A percentile compares a stretch with the other conserved stretches of the same genome.
These are phyloP conservation scores for Parthenolecanium corni DNA, from an alignment of 2,888 invertebrate genomes.

Conservation along the genomic window DNA sequence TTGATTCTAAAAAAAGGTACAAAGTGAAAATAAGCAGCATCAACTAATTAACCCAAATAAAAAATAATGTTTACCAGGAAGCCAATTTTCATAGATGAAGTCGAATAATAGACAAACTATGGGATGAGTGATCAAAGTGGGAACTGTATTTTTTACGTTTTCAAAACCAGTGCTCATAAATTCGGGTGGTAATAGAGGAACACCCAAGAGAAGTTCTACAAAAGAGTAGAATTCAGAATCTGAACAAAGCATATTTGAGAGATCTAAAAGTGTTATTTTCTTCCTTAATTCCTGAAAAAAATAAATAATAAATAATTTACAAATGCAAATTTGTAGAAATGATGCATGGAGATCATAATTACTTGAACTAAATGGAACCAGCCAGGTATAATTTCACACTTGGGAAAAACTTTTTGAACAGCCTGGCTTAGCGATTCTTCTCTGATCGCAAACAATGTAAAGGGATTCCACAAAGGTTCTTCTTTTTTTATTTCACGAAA, in stretches of 20 bases:
- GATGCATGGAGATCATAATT: neutral
- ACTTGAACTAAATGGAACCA: slow-evolving; percentile 22
- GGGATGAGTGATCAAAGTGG: neutral
- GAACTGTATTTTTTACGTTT: neutral
- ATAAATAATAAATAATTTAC: neutral
- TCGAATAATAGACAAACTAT: neutral
- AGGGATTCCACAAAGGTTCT: slow-evolving; percentile 15
- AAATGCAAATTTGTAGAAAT: neutral
- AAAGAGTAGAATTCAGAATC: slow-evolving; percentile 3
- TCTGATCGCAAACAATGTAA: neutral
- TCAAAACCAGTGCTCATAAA: neutral
- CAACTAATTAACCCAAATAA: neutral
- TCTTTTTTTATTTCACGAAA: slow-evolving; percentile 10
- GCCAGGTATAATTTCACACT: neutral
- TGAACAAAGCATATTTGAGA: neutral
- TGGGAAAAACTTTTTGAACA: neutral
- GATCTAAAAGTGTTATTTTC: slow-evolving; percentile 9
- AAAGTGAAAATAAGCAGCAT: neutral
- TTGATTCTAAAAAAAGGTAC: neutral
- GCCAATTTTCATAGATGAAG: neutral
- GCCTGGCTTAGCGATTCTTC: neutral
- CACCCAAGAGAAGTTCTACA: slow-evolving; percentile 1
- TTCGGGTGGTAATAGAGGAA: slow-evolving; percentile 9
- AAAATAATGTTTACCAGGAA: neutral
- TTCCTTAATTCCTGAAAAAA: slow-evolving; percentile 11